Conservation (phyloP, 2,888 invertebrate species). For the Eupithecia insigniata region DNA sequence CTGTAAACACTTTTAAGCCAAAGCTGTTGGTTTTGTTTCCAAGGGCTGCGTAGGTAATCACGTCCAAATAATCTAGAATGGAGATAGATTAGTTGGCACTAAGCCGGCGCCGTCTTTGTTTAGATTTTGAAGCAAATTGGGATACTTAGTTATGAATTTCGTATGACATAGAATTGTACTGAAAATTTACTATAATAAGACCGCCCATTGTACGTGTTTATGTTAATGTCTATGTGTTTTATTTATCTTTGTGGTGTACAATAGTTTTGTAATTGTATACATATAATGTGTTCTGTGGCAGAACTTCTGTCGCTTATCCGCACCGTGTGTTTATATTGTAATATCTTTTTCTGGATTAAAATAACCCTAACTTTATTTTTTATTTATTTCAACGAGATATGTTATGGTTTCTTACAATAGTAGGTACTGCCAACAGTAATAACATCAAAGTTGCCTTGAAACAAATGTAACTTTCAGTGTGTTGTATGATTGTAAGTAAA, state of each 20-base stretch:
- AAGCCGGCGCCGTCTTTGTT: not conserved
- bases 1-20: slow-evolving; percentile 14
- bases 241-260: too few relatives aligned
- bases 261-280: too few relatives aligned
- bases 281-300: not conserved
- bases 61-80: not conserved
- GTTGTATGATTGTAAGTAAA: too few relatives aligned
- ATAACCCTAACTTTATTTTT: too few relatives aligned
- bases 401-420: too few relatives aligned
- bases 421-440: too few relatives aligned
- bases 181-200: not conserved
- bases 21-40: slow-evolving; percentile 4
- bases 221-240: too few relatives aligned
- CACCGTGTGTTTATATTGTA: not conserved
- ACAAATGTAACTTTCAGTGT: too few relatives aligned
- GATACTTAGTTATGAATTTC: not conserved
- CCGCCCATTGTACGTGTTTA: too few relatives aligned
- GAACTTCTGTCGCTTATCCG: not conserved
- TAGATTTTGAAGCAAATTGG: not conserved
- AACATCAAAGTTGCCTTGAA: too few relatives aligned
- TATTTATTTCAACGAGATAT: not conserved
- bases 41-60: not conserved
- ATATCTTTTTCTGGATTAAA: not conserved
- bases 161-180: not conserved
- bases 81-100: not conserved